Evolutionary conservation across 2,797 vertebrate species (phyloP), one percentile per base, ranked within the genome.

Genomic region (Kryptolebias ocellatus): DNA sequence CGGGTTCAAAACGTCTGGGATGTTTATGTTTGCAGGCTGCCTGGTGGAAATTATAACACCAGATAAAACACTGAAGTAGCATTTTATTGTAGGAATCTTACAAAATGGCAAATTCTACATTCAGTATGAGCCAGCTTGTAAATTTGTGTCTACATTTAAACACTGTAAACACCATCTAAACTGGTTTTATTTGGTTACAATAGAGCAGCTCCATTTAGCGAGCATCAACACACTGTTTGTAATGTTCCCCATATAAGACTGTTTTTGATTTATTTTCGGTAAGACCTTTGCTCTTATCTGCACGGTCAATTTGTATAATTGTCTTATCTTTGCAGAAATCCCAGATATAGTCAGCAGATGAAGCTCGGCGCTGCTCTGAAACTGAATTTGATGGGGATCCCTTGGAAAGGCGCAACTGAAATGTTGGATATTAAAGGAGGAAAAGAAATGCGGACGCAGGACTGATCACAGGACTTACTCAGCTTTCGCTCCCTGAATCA

Each of bases 401-500:
- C 90, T 87, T 88, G 89, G 54, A 90, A 92, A 90, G 70, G 83
- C 78, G 74, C 60, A 70, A 81, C 54, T 80, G 58, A 87, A 78
- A 70, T 60, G 72, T 83, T 90, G 72, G 67, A 86, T 70, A 89
- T 68, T 78, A 90, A 59, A 91, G 72, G 84, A 70, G 80, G 72
- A 86, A 77, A 87, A 79, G 87, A 69, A 81, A 81, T 64, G 60
- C 83, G 75, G 64, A 76, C 69, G 80, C 61, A 69, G 74, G 74
- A 87, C 80, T 64, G 86, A 78, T 83, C 75, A 85, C 86, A 88
- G 85, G 87, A 98, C 98, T 98, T 98, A 99, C 98, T 99, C 95
- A 92, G 96, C 93, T 92, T 95, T 96, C 72, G 95, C 98, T 93
- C 98, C 98, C 93, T 95, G 95, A 86, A 95, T 94, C 94, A 96